Conservation (phyloP, 2,888 invertebrate genomes). For the Fragum fragum region DNA sequence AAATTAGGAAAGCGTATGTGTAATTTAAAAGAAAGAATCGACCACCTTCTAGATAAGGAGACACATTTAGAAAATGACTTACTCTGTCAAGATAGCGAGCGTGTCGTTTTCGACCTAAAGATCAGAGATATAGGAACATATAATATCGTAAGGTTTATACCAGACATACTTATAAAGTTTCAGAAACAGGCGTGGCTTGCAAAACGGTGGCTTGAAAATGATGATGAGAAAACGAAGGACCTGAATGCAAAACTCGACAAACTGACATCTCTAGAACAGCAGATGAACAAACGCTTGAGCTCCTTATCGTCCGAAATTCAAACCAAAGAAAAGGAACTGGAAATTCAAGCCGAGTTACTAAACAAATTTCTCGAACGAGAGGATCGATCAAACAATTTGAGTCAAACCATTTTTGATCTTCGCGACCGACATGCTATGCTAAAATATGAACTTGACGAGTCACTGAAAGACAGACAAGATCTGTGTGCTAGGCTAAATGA, state of each 20-base stretch:
- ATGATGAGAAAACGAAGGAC: conserved; percentile 78
- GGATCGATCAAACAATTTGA: conserved; percentile 73
- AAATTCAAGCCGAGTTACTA: conserved; percentile 72
- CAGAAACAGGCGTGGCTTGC: conserved; percentile 78
- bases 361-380: conserved; percentile 76
- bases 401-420: conserved; percentile 70
- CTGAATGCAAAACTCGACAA: conserved; percentile 75
- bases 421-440: conserved; percentile 64
- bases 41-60: conserved; percentile 77
- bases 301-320: conserved; percentile 72
- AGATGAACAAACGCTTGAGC: conserved; percentile 70
- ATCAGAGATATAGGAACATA: conserved; percentile 71
- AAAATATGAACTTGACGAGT: conserved; percentile 57
- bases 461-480: conserved; percentile 70
- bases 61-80: conserved; percentile 72
- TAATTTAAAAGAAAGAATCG: conserved; percentile 75
- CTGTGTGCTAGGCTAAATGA: conserved; percentile 67
- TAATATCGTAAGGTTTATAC: conserved; percentile 73
- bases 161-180: conserved; percentile 80
- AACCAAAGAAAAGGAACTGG: conserved; percentile 72
- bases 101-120: conserved; percentile 71
- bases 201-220: conserved; percentile 76
- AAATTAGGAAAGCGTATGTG: conserved; percentile 75
- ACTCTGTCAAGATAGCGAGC: conserved; percentile 77
- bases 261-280: conserved; percentile 70